Evolutionary conservation across 2,888 invertebrate species (phyloP), one percentile per base, ranked within the genome.

Genomic region (Ophion ventricosus): DNA sequence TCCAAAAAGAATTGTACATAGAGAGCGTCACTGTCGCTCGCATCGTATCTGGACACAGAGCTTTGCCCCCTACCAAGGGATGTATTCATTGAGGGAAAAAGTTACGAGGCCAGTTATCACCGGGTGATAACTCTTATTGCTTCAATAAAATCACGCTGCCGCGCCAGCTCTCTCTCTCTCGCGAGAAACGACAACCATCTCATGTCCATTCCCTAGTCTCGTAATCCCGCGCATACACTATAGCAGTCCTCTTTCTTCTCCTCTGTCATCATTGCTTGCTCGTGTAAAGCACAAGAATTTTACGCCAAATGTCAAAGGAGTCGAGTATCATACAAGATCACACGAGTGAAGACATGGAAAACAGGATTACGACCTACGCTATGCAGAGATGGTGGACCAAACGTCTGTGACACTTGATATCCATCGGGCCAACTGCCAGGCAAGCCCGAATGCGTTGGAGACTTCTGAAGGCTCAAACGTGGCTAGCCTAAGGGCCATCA

Each of bases 91-190:
- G 84, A 86, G 83, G 61, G 82, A 66, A 61, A 73, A 80, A 88
- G 88, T 89, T 89, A 89, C 87, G 87, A 88, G 87, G 88, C 87
- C 88, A 89, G 89, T 90, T 90, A 90, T 90, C 90, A 89, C 88
- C 86, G 88, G 88, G 90, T 88, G 89, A 90, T 90, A 90, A 90
- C 90, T 90, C 90, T 90, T 90, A 90, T 90, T 90, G 89, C 90
- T 85, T 88, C 88, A 89, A 90, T 90, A 90, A 90, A 90, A 88
- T 88, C 86, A 75, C 85, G 81, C 82, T 75, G 73, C 76, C 80
- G 80, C 76, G 82, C 56, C 61, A 76, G 69, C 56, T 77, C 59
- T 76, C 86, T 77, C 56, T 77, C 59, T 76, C 86, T 77, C 79
- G 35, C 69, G 84, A 63, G 80, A 80, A 26, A 20, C 72, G 82